Evolutionary conservation across 2,113 vertebrate species (phyloP), one percentile per base, ranked within the genome.

Genomic region (Nycticryphes semicollaris): DNA sequence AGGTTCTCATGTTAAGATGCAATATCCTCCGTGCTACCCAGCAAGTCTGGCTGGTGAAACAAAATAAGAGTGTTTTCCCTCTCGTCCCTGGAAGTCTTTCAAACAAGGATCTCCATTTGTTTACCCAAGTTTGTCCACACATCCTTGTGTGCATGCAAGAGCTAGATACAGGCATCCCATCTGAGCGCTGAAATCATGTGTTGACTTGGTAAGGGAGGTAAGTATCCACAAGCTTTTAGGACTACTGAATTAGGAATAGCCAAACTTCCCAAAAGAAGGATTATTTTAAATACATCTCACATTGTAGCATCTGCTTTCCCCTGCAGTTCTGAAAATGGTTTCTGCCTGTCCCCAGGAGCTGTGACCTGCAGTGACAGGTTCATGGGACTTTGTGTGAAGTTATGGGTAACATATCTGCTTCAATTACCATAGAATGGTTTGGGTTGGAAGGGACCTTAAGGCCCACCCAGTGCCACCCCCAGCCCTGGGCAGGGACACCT

Each of bases 331-430:
- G 75, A 57, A 8, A 0, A 0, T 53, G 57, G 37, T n/a, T 91
- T 76, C 43, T 66, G 56, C 45, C 23, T 63, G 31, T 30, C 28
- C 50, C 19, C n/a, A 50, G 51, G 59, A 53, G 33, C 41, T 59
- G 76, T 60, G 81, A 30, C 54, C n/a, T 78, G 3, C 7, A 25
- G 75, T 11, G 35, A 27, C 78, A 66, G 45, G 30, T 72, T 28
- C 5, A 2, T 10, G 30, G 53, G 48, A 19, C 30, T 60, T 25
- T 0, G 4, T 53, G 53, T 41, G 76, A 74, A 43, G 28, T 33
- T n/a, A 22, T 0, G 2, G 22, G 39, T 81, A 35, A 48, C 54
- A 11, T 54, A 1, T 27, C 31, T 56, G n/a, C n/a, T 48, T 33
- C n/a, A 11, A 3, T 43, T 37, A n/a, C 51, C 28, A 33, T 33